Conservation (phyloP, 2,113 vertebrate genomes). For the Percopsis transmontana region DNA sequence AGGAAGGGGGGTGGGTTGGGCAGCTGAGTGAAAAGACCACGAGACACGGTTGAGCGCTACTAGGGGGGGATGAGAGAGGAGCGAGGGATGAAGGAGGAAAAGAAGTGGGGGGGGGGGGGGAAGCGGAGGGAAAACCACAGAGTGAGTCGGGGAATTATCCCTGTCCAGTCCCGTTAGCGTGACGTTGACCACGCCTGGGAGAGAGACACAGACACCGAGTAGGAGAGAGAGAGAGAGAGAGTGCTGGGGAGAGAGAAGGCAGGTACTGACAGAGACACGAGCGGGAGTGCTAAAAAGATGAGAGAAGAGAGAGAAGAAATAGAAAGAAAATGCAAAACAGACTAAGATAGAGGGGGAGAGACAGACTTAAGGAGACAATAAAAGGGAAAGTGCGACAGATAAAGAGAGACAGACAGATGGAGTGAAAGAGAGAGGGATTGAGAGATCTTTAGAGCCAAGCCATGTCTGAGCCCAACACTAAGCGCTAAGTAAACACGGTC, state of each 20-base stretch:
- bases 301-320: conserved; percentile 6
- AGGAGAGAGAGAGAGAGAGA: conserved; percentile 15
- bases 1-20: conserved; percentile 33
- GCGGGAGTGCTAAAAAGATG: conserved; percentile 5
- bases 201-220: conserved; percentile 4
- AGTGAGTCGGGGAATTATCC: conserved; percentile 71
- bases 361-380: conserved; percentile 6
- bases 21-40: conserved; percentile 35
- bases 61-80: conserved; percentile 46
- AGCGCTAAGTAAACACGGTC: conserved; percentile 36
- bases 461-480: conserved; percentile 23
- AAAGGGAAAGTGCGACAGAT: neutral
- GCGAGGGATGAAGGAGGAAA: conserved; percentile 49
- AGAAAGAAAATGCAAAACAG: neutral
- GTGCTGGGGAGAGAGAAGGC: too few relatives aligned
- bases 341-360: neutral
- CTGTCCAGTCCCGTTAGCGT: conserved; percentile 63
- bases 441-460: conserved; percentile 9
- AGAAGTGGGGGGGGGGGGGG: conserved; percentile 33
- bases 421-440: neutral
- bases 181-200: conserved; percentile 61
- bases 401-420: neutral
- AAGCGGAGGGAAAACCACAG: conserved; percentile 61
- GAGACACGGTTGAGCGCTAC: conserved; percentile 41
- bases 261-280: neutral